Percentiles rank a stretch among this genome's conserved stretches.
These are phyloP conservation scores for Empidonax traillii DNA, from an alignment of 2,113 vertebrate species.

Conservation along the genomic window DNA sequence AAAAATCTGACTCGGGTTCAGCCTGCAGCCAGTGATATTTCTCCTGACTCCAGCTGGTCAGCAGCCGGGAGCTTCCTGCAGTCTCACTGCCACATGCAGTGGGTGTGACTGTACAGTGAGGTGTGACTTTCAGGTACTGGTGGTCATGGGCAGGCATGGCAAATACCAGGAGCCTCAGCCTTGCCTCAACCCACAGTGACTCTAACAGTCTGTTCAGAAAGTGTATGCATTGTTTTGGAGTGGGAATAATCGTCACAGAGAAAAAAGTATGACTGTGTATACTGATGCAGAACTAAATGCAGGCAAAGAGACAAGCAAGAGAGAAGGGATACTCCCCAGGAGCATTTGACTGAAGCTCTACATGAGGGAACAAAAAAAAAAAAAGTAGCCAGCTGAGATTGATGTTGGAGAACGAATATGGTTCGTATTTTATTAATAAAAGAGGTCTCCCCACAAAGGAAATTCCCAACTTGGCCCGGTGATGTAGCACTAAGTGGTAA, in stretches of 20 bases:
- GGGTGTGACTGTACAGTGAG: neutral
- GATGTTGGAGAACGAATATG: neutral
- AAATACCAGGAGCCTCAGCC: neutral
- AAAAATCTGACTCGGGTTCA: neutral
- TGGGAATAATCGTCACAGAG: neutral
- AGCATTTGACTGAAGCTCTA: neutral
- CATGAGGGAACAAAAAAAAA: neutral
- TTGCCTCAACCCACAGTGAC: neutral
- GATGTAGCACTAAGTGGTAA: constrained; percentile 41
- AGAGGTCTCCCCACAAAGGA: constrained; percentile 35
- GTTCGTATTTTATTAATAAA: constrained; percentile 45
- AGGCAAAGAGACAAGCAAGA: neutral
- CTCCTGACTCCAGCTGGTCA: neutral
- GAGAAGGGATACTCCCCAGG: neutral
- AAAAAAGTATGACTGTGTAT: neutral
- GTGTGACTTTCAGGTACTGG: neutral
- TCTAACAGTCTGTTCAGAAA: neutral
- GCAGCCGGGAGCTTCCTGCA: neutral
- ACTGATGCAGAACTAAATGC: neutral
- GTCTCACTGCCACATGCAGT: neutral
- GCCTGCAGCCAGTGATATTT: neutral
- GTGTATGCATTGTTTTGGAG: neutral
- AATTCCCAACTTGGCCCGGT: constrained; percentile 38
- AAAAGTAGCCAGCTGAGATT: neutral
- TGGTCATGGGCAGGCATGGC: neutral